phyloP scores from a whole-genome alignment of 2,113 vertebrate species.

The Lamprotornis superbus region DNA sequence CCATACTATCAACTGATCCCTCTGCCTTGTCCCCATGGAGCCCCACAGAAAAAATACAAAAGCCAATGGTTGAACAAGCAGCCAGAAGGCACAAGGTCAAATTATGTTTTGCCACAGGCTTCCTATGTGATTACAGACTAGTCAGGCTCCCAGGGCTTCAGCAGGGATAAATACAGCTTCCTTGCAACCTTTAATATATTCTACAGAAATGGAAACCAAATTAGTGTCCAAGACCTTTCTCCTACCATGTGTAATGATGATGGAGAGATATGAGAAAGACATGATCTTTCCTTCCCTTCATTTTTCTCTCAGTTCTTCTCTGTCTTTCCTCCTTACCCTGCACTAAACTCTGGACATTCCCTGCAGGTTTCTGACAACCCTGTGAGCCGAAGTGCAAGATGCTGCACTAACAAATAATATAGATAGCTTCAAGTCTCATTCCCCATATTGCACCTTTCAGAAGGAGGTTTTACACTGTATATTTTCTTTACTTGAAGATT shows the following conservation, averaged over 20 bases:
- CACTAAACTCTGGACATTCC: neutral
- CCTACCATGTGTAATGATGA: neutral
- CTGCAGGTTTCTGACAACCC: neutral
- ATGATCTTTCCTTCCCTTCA: neutral
- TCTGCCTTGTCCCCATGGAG: neutral
- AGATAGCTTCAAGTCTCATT: neutral
- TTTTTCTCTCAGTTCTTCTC: neutral
- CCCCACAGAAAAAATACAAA: neutral
- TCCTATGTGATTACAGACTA: slow-evolving; percentile 28
- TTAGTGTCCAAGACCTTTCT: neutral
- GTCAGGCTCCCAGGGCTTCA: neutral
- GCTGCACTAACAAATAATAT: neutral
- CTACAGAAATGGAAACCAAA: neutral
- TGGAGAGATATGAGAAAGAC: neutral
- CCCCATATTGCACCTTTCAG: neutral
- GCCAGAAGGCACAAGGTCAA: neutral
- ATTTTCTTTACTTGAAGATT: neutral
- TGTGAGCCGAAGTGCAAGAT: neutral
- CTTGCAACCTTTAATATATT: neutral
- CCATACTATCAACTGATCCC: neutral
- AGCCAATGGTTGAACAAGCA: neutral
- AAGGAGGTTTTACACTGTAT: neutral
- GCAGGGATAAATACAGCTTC: neutral
- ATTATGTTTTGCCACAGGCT: slow-evolving; percentile 17
- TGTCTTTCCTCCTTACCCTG: neutral